Base-by-base conservation (phyloP, 2,888 invertebrate species). In the Drosophila phalerata region DNA sequence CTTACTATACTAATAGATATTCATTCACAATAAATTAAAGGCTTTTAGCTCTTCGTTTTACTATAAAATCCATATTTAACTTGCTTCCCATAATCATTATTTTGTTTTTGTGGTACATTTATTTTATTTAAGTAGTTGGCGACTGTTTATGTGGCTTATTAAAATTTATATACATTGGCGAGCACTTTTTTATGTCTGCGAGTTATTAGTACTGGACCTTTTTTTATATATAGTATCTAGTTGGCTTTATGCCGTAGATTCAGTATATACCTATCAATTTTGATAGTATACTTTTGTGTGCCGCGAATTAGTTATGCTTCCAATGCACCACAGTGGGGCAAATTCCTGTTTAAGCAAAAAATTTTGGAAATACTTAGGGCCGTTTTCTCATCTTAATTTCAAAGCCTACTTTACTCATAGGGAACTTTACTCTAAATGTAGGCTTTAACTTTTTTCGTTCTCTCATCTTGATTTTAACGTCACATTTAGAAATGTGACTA, bases 101-200 rank as follows among this genome's bases (percentile, higher is more conserved):
- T 83, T 85, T 83, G 70, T 72, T 62, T 62, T 61, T 60, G 65
- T 47, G 40, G 4, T 34, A 45, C 25, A 62, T 49, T 53, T 37
- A 66, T 56, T 73, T 32, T 51, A 57, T 38, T 43, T 60, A 56
- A 69, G 73, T 65, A 69, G 67, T 66, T 53, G 53, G 17, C 38
- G 34, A 40, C 17, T 58, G 17, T 68, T 76, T 72, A 65, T 76
- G 15, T 45, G 25, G 65, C 76, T 81, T 79, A 79, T 83, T 77
- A 83, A 85, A 83, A 85, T 86, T 75, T 86, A 86, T 86, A 74
- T 55, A 70, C 69, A 72, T 75, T 85, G 73, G 62, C 43, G 55
- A 61, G 68, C 52, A 38, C 55, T 28, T 66, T 74, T 70, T 78
- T 74, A 67, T 74, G 66, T 67, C 66, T 75, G 63, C 67, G 53